phyloP scores from a whole-genome alignment of 2,113 vertebrate species.

The Lathamus discolor region DNA sequence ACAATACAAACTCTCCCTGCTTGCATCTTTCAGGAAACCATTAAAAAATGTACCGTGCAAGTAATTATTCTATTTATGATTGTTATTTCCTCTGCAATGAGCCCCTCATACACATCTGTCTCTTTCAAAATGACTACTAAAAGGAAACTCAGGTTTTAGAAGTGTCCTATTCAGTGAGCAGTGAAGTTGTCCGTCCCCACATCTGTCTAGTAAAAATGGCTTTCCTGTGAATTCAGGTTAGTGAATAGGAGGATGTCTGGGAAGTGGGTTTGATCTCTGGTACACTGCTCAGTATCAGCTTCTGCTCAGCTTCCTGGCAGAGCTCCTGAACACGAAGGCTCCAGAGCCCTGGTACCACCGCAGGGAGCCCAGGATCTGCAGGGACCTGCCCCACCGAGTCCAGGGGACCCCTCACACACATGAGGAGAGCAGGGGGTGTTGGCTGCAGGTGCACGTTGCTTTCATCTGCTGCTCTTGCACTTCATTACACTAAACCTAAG shows the following conservation, averaged over 20 bases:
- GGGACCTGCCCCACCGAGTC: background rate
- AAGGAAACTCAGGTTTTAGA: background rate
- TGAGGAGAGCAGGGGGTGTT: background rate
- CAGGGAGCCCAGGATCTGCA: background rate
- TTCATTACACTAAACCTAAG: background rate
- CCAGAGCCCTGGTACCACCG: fast-evolving
- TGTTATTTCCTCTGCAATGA: background rate
- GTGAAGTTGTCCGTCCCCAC: background rate
- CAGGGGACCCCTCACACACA: background rate
- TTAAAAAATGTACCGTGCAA: background rate
- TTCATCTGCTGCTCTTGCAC: background rate
- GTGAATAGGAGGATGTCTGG: background rate
- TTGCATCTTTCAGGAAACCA: background rate
- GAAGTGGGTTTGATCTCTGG: background rate
- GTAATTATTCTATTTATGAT: background rate
- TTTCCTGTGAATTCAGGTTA: background rate
- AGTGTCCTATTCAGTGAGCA: background rate
- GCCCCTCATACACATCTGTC: background rate
- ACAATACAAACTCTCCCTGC: background rate
- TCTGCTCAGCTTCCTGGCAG: background rate
- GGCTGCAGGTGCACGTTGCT: background rate
- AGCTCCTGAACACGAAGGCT: fast-evolving
- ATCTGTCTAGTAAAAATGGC: background rate
- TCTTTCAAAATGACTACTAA: background rate
- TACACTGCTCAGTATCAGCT: background rate